Evolutionary conservation across 1,140 invertebrate species (phyloP), one percentile per base, ranked within the genome.

Genomic region (Bombus pascuorum): DNA sequence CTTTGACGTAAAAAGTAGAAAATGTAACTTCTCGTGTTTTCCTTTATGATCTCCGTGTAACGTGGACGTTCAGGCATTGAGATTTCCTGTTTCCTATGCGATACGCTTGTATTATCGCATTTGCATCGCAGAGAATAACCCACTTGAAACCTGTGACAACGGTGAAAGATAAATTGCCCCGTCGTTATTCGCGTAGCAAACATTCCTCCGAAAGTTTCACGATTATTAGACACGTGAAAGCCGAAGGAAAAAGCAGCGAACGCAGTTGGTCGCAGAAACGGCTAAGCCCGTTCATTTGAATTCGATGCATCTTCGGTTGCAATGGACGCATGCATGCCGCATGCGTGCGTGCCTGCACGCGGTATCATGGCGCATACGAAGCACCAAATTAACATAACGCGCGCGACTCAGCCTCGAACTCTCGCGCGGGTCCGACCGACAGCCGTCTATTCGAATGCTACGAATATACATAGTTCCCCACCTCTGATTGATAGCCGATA

Each of bases 341-440:
- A 89, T 82, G 85, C 88, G 78, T 82, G 83, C 83, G 77, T 88
- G 87, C 85, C 85, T 86, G 80, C 72, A 28, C 71, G 73, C 76
- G 78, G 89, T 82, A 76, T 84, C 87, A 91, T 88, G 89, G 86
- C 86, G 92, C 92, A 91, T 93, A 90, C 92, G 87, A 91, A 92
- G 77, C 87, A 77, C 66, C 72, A 66, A 53, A 92, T 92, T 92
- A 92, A 87, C 89, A 91, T 91, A 91, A 90, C 79, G 66, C 84
- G 74, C 72, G 79, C 84, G 65, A 59, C 25, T 37, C 25, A 72
- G 74, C 75, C 62, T 42, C 78, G 34, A 44, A 74, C 78, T 62
- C 57, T 39, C 42, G 68, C 70, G 70, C 65, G 28, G 28, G 28
- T 68, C 57, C 37, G 53, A 18, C 39, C 73, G 47, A 53, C 65